Evolutionary conservation across 2,888 invertebrate species (phyloP).

Genomic region (Pheosia gnoma): DNA sequence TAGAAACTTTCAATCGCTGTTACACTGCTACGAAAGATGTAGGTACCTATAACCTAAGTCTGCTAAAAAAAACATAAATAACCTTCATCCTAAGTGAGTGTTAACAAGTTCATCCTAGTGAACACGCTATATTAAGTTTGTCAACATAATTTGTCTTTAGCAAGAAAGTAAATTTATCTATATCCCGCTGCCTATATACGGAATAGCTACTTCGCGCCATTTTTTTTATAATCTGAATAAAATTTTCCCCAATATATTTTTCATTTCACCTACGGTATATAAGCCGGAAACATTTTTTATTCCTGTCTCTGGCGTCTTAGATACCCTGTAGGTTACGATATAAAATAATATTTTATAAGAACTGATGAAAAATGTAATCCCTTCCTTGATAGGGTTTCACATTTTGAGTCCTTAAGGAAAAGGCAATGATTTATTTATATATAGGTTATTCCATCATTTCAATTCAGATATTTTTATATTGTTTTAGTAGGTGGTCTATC

Average conservation of each 20-base stretch:
- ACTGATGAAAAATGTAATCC: conserved; percentile 57
- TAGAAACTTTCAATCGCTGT: background rate
- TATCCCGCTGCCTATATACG: conserved; percentile 39
- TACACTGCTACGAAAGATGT: no score
- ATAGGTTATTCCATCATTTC: no score
- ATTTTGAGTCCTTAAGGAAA: conserved; percentile 29
- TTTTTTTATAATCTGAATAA: conserved; percentile 23
- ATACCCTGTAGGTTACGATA: conserved; percentile 7
- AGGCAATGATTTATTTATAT: no score
- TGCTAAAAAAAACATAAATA: conserved; percentile 27
- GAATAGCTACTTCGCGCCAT: conserved; percentile 21
- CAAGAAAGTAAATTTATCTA: conserved; percentile 62
- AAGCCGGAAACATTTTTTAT: background rate
- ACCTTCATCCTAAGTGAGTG: conserved; percentile 23
- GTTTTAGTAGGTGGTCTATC: no score
- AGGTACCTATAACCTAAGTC: no score
- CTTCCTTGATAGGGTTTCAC: conserved; percentile 52
- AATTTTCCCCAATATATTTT: conserved; percentile 16
- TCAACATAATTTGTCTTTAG: conserved; percentile 60
- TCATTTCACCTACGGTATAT: background rate
- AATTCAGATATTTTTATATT: no score
- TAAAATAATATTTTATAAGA: conserved; percentile 30
- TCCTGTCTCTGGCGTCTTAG: background rate
- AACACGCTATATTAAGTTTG: conserved; percentile 59
- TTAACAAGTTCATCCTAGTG: no score